These are phyloP conservation scores for Phoenicopterus ruber DNA, from an alignment of 2,113 vertebrate species.

Conservation along the genomic window DNA sequence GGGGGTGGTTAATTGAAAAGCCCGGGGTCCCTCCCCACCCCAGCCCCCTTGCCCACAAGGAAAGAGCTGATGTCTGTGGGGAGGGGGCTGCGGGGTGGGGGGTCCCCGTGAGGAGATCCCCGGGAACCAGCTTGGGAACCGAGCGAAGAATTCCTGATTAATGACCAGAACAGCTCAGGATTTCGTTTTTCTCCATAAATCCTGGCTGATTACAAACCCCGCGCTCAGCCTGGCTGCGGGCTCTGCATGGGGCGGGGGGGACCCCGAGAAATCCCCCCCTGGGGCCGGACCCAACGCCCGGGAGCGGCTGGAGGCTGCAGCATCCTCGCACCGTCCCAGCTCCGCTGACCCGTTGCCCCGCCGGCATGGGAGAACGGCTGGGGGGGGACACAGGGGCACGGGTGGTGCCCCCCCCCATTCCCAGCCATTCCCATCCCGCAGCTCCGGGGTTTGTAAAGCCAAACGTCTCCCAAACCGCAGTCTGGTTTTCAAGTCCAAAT, in stretches of 20 bases:
- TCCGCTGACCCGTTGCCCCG: background rate
- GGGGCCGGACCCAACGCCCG: background rate
- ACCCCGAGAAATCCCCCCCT: background rate
- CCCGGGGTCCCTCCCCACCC: background rate
- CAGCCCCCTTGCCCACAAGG: background rate
- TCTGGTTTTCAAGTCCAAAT: background rate
- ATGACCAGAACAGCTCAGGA: background rate
- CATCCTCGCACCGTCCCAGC: background rate
- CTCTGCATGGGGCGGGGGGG: background rate
- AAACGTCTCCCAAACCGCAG: background rate
- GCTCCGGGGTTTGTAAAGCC: background rate
- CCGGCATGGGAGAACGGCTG: background rate
- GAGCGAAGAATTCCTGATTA: slow-evolving; percentile 7
- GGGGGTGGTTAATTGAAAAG: background rate
- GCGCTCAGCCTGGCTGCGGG: background rate
- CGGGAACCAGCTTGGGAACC: background rate
- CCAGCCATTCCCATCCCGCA: background rate
- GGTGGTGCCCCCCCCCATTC: background rate
- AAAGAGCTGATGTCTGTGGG: fast-evolving
- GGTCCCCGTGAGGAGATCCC: background rate
- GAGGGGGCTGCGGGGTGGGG: background rate
- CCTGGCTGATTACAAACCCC: background rate
- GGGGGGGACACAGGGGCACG: background rate
- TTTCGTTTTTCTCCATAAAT: slow-evolving; percentile 23
- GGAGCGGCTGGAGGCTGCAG: background rate